Evolutionary conservation across 2,888 invertebrate species (phyloP), one percentile per base, ranked within the genome.

Genomic region (Apotomis capreana): DNA sequence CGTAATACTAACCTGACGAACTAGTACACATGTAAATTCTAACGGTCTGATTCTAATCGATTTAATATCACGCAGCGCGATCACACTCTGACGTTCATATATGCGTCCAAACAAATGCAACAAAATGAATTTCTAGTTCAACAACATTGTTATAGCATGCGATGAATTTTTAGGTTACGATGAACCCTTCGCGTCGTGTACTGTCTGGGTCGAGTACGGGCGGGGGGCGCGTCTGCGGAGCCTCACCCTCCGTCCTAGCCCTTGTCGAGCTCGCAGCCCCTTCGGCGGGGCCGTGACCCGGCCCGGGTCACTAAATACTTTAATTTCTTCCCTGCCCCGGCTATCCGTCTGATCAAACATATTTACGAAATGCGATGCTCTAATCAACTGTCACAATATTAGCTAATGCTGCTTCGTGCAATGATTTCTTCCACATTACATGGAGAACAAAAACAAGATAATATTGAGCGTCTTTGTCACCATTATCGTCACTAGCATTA

Each of bases 251-350:
- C 76, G 76, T 69, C 73, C 71, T 67, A 62, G 63, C 61, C 70
- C 70, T 75, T 61, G 49, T 5, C 61, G 60, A 68, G 61, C 73
- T 74, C 75, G 49, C 76, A 74, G 76, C 78, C 80, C 26, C 76
- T 76, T 63, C 72, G 76, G 61, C 74, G 74, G 71, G 75, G 60
- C 77, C 76, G 62, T 76, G 76, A 72, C 72, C 72, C 60, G 68
- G 51, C 44, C 68, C 61, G 79, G 78, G 74, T 78, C 82, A 80
- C 82, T 85, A 85, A 81, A 85, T 79, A 76, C 75, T 78, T 72
- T 84, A 83, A 84, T 85, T 84, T 84, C 79, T 84, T 83, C 84
- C 85, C 84, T 81, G 81, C 82, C 85, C 83, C 81, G 78, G 81
- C 79, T 49, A 59, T 36, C 40, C 44, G 63, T 64, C 58, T 58